Percentiles rank a stretch among this genome's conserved stretches.
Evolutionary conservation across 2,113 vertebrate genomes (phyloP).

Genomic region (human): GRCh38 chr11:58715001-58715500

Average conservation of each 20-base stretch:
- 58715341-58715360: conserved; percentile 74
- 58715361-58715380: conserved; percentile 66
- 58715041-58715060: neutral
- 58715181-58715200: neutral
- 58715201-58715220: neutral
- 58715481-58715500: neutral
- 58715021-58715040: neutral
- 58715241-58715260: too few species aligned
- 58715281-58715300: neutral
- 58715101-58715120: neutral
- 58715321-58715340: conserved; percentile 61
- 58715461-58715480: neutral
- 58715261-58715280: neutral
- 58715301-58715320: conserved; percentile 46
- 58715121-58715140: neutral
- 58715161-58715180: neutral
- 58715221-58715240: neutral
- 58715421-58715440: conserved; percentile 36
- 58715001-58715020: neutral
- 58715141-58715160: neutral
- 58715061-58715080: neutral
- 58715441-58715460: neutral
- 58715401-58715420: conserved; percentile 67
- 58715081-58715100: neutral
- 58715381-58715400: conserved; percentile 68